Conservation (phyloP, 2,113 vertebrate species). For the Diglossa brunneiventris region DNA sequence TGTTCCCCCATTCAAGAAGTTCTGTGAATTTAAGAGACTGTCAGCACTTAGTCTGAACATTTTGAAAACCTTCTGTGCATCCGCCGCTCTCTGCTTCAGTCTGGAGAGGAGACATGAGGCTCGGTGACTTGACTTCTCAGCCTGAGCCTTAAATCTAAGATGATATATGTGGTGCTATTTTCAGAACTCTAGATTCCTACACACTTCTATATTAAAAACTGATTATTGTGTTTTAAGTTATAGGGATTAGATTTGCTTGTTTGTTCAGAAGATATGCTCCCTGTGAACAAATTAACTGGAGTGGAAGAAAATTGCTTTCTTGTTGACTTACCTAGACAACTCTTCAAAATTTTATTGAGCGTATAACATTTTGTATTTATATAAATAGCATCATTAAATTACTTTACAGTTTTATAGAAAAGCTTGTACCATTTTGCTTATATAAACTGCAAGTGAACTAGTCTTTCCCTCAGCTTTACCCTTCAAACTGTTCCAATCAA, state of each 20-base stretch:
- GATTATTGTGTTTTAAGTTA: background rate
- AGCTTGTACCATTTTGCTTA: background rate
- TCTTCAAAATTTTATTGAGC: background rate
- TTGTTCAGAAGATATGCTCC: background rate
- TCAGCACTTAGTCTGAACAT: background rate
- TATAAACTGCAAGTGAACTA: background rate
- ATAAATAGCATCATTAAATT: background rate
- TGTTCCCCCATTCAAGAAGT: background rate
- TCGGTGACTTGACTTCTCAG: background rate
- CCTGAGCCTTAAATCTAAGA: background rate
- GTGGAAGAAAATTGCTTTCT: conserved; percentile 2
- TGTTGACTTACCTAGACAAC: background rate
- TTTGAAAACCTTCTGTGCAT: background rate
- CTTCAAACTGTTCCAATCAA: background rate
- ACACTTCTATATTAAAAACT: background rate
- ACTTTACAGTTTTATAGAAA: background rate
- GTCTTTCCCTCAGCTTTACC: background rate
- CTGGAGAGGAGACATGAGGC: background rate
- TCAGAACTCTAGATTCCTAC: background rate
- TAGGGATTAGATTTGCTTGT: background rate
- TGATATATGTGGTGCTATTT: background rate
- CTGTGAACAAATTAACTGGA: background rate
- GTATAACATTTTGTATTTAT: background rate
- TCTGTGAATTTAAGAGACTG: background rate
- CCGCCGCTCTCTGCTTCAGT: background rate